A percentile compares a stretch with the other conserved stretches of the same genome.
Evolutionary conservation across 2,113 vertebrate species (phyloP).

Genomic region (Labrus mixtus): DNA sequence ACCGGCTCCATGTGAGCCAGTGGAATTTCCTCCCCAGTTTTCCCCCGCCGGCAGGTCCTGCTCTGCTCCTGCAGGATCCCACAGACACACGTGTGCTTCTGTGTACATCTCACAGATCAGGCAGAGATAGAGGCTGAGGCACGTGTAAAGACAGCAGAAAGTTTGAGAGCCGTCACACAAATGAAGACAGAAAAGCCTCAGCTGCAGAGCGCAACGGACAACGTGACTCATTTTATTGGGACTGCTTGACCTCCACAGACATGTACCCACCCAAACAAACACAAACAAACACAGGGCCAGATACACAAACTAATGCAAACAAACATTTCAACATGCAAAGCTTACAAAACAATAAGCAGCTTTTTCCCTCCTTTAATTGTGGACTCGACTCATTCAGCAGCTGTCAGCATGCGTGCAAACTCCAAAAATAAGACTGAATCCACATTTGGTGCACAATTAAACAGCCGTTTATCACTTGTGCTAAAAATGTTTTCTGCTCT

Average conservation of each 20-base stretch:
- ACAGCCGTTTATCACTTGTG: background rate
- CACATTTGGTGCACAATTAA: slow-evolving; percentile 2
- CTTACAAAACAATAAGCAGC: slow-evolving; percentile 7
- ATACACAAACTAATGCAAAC: slow-evolving; percentile 44
- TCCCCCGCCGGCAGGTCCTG: slow-evolving; percentile 27
- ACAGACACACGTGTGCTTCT: slow-evolving; percentile 55
- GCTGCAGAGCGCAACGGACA: background rate
- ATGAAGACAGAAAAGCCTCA: slow-evolving; percentile 12
- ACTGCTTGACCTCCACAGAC: slow-evolving; percentile 41
- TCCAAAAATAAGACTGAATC: background rate
- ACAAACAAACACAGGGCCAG: slow-evolving; percentile 22
- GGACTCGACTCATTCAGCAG: background rate
- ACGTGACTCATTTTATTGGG: slow-evolving; percentile 28
- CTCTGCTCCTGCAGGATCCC: slow-evolving; percentile 31
- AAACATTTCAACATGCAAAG: slow-evolving; percentile 2
- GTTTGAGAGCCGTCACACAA: background rate
- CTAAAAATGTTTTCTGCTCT: slow-evolving; percentile 19
- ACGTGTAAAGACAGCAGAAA: slow-evolving; percentile 23
- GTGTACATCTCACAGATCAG: slow-evolving; percentile 54
- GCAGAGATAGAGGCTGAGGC: slow-evolving; percentile 20
- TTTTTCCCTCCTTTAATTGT: slow-evolving; percentile 17
- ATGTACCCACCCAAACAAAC: slow-evolving; percentile 1
- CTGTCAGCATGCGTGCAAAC: slow-evolving; percentile 6
- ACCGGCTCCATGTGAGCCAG: slow-evolving; percentile 65
- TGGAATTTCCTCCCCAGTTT: slow-evolving; percentile 71